These are phyloP conservation scores for Xerus rutilus DNA, from an alignment of 2,797 vertebrate genomes.

Conservation along the genomic window DNA sequence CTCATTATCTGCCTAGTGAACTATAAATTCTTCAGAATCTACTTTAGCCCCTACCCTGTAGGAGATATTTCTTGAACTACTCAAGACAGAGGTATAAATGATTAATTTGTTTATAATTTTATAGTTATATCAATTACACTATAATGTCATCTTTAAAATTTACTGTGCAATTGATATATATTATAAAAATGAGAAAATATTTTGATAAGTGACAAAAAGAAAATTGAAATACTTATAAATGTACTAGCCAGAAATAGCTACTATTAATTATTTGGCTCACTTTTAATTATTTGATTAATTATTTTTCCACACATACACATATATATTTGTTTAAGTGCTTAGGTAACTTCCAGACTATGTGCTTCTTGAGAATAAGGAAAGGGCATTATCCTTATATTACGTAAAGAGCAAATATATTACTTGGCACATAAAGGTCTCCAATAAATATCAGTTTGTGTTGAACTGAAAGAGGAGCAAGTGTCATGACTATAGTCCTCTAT, in stretches of 20 bases:
- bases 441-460: constrained; percentile 2
- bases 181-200: constrained; percentile 41
- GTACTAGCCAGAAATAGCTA: constrained; percentile 12
- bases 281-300: constrained; percentile 15
- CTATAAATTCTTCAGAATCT: constrained; percentile 27
- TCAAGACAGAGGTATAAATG: constrained; percentile 22
- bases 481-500: background rate
- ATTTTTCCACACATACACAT: background rate
- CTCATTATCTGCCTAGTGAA: constrained; percentile 15
- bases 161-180: constrained; percentile 26
- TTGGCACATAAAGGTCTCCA: background rate
- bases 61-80: constrained; percentile 39
- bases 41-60: background rate
- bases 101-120: background rate
- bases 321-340: background rate
- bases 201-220: background rate
- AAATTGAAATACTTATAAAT: constrained; percentile 20
- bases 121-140: background rate
- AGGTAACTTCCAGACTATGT: constrained; percentile 36
- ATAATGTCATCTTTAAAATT: background rate
- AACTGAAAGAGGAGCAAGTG: background rate
- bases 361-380: constrained; percentile 24
- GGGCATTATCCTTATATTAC: background rate
- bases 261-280: constrained; percentile 12
- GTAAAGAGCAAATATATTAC: constrained; percentile 7